Evolutionary conservation across 1,140 invertebrate species (phyloP), one percentile per base, ranked within the genome.

Genomic region (Yoshiicerus persimilis): DNA sequence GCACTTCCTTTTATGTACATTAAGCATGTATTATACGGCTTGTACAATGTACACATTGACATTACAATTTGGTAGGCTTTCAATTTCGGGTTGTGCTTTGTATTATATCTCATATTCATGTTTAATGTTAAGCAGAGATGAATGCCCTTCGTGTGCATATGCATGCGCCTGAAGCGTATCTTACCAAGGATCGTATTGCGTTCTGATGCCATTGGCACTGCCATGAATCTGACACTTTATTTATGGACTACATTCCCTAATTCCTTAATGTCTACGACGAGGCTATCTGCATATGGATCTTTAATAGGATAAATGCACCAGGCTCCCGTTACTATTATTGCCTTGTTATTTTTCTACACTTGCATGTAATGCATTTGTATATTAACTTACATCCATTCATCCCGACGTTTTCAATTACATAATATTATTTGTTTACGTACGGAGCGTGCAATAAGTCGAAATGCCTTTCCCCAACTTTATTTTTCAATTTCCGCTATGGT

Each of bases 211-310:
- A 27, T 66, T 70, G 25, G 27, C 66, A 70, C 25, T 70, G 66
- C 16, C 30, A 70, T 70, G 66, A 70, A 80, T 80, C 75, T 80
- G 75, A 80, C 20, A 80, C 75, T 80, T 80, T 80, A 80, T 80
- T 38, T 36, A 34, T 80, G 75, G 16, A 80, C 27, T 13, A 16
- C 32, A 30, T 36, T 80, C 32, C 75, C 75, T 80, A 80, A 80
- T 80, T 80, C 32, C 34, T n/a, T 36, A 36, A 32, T 80, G 75
- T 34, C 75, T 80, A 80, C 75, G 38, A 80, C 36, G 75, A 32
- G 30, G 20, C 16, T 80, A 80, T 80, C 75, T 80, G 30, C 75
- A 80, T 80, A 80, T 80, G 75, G 75, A 80, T 80, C 75, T 80
- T 36, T 36, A 80, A 80, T 80, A 32, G 34, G 20, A 36, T 32